These are phyloP conservation scores for Aspidiotus destructor DNA, from an alignment of 2,888 invertebrate genomes.

Conservation along the genomic window DNA sequence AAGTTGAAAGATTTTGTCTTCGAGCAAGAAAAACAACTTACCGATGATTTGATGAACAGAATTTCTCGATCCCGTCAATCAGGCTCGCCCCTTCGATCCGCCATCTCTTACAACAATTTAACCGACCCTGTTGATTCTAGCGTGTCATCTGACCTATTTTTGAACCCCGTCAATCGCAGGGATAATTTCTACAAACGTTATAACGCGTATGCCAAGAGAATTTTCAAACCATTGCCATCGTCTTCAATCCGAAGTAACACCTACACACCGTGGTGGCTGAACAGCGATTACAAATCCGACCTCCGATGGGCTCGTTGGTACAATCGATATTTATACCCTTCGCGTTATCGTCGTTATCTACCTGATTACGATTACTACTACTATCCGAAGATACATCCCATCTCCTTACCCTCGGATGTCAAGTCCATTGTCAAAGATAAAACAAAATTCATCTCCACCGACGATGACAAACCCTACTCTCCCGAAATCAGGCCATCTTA, in stretches of 20 bases:
- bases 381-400: background rate
- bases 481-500: background rate
- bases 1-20: constrained; percentile 24
- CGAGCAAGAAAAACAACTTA: constrained; percentile 23
- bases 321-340: background rate
- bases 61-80: constrained; percentile 4
- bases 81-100: background rate
- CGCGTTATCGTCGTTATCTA: constrained; percentile 16
- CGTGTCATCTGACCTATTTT: constrained; percentile 5
- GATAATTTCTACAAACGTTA: constrained; percentile 30
- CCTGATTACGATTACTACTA: constrained; percentile 16
- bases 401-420: constrained; percentile 14
- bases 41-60: background rate
- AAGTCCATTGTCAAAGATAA: constrained; percentile 13
- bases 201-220: constrained; percentile 19
- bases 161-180: constrained; percentile 22
- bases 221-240: constrained; percentile 13
- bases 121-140: background rate
- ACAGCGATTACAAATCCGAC: background rate
- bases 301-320: background rate
- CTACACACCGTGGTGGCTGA: background rate
- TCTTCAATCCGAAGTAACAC: background rate
- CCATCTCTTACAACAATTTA: background rate
- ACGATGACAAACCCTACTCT: constrained; percentile 7
- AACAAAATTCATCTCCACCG: background rate